Evolutionary conservation across 2,797 vertebrate genomes (phyloP), one percentile per base, ranked within the genome.

Genomic region (Miichthys miiuy): DNA sequence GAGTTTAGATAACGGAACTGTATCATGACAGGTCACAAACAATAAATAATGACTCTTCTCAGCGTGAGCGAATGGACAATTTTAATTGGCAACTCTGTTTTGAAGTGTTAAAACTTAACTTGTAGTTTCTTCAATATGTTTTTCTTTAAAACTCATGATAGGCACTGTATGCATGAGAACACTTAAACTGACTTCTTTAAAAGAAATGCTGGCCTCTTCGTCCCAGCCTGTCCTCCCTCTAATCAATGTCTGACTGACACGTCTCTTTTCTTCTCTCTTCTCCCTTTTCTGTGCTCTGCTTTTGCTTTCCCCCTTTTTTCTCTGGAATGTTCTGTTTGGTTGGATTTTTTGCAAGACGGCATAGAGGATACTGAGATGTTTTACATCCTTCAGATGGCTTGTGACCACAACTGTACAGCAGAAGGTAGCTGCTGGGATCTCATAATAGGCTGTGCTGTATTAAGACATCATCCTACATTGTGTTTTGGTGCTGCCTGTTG

Each of bases 301-400:
- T 74, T 77, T 68, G 90, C 90, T 87, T 88, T 82, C 84, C 74
- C 8, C 76, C 71, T 88, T 93, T 95, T 93, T 95, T 93, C 95
- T 92, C 86, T 88, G 91, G 91, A 94, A 92, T 94, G 94, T 95
- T 92, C 90, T 90, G 75, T 93, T 86, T 92, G 88, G 94, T 95
- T 96, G 95, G 96, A 96, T 96, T 83, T 34, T 90, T 87, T 91
- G 92, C 96, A 97, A 99, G 98, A 96, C 96, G 97, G 96, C 93
- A 92, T 95, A 86, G 96, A 97, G 95, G 96, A 97, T 96, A 94
- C 96, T 96, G 97, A 99, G 94, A 95, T 96, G 92, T 99, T 99
- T 98, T 96, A 97, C 97, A 95, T 99, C 97, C 96, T 98, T 96
- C 97, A 97, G 96, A 98, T 98, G 97, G 95, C 98, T 97, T 99